These are phyloP conservation scores for Brachionus plicatilis DNA, from an alignment of 1,140 invertebrate genomes.

Conservation along the genomic window DNA sequence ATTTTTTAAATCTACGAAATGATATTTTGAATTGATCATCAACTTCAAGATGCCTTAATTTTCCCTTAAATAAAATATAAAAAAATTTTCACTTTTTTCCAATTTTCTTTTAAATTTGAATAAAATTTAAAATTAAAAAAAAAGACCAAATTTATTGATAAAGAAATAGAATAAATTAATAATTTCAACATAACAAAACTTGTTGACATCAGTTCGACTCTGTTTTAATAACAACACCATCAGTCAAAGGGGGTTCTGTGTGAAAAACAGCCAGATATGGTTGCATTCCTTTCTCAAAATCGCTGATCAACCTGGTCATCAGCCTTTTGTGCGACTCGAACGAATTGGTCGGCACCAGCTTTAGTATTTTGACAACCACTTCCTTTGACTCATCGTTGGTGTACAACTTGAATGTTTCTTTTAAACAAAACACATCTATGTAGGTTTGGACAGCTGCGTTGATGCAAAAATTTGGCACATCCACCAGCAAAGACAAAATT, in stretches of 20 bases:
- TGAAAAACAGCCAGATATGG: conserved; percentile 31
- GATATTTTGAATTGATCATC: no score
- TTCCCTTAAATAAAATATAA: no score
- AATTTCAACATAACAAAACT: background rate
- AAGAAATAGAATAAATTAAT: background rate
- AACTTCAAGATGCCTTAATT: no score
- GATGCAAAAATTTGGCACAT: conserved; percentile 12
- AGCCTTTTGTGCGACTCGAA: conserved; percentile 5
- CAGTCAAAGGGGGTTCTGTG: background rate
- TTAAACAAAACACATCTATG: conserved; percentile 22
- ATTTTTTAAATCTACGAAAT: no score
- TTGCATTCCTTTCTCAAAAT: conserved; percentile 14
- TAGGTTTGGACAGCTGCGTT: conserved; percentile 10
- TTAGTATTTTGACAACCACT: background rate
- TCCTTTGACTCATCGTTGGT: conserved; percentile 27
- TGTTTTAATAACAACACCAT: background rate
- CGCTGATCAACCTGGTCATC: background rate
- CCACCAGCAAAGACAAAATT: background rate
- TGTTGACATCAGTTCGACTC: background rate
- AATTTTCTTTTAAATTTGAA: no score
- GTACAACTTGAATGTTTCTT: conserved; percentile 33
- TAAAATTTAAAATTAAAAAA: background rate
- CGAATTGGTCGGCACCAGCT: background rate
- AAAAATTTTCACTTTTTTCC: no score
- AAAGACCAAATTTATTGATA: background rate